These are phyloP conservation scores for Andrena haemorrhoa DNA, from an alignment of 2,888 invertebrate species.

Conservation along the genomic window DNA sequence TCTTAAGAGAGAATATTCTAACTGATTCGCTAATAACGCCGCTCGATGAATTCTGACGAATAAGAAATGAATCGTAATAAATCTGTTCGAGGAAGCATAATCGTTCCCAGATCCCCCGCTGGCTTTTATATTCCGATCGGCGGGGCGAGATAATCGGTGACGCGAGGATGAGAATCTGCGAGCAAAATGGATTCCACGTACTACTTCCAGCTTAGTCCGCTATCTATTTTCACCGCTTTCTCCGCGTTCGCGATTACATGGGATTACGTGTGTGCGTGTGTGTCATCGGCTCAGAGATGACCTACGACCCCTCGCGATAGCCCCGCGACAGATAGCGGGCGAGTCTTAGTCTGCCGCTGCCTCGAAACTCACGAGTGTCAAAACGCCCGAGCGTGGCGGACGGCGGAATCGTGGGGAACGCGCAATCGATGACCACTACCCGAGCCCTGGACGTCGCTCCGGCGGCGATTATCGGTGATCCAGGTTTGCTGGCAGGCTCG, in stretches of 20 bases:
- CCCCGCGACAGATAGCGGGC: slow-evolving; percentile 76
- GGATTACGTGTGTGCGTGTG: slow-evolving; percentile 69
- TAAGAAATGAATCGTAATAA: too few relatives aligned
- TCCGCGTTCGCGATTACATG: slow-evolving; percentile 53
- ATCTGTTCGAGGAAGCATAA: too few relatives aligned
- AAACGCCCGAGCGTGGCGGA: slow-evolving; percentile 53
- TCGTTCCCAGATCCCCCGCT: neutral
- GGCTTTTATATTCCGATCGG: slow-evolving; percentile 19
- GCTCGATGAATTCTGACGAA: too few relatives aligned
- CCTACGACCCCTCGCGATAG: slow-evolving; percentile 81
- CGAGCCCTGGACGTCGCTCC: neutral
- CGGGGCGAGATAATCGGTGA: slow-evolving; percentile 37
- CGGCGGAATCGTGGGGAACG: neutral
- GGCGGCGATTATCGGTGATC: slow-evolving; percentile 42
- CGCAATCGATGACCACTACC: slow-evolving; percentile 40
- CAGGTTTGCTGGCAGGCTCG: slow-evolving; percentile 23
- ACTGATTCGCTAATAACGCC: too few relatives aligned
- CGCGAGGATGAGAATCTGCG: slow-evolving; percentile 60
- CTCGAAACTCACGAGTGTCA: slow-evolving; percentile 66
- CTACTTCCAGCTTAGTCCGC: slow-evolving; percentile 45
- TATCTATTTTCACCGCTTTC: slow-evolving; percentile 71
- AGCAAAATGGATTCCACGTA: slow-evolving; percentile 45
- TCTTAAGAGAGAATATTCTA: neutral
- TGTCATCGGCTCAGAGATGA: slow-evolving; percentile 73
- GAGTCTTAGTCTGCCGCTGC: slow-evolving; percentile 61